Evolutionary conservation across 2,888 invertebrate species (phyloP), one percentile per base, ranked within the genome.

Genomic region (Thelaira solivaga): DNA sequence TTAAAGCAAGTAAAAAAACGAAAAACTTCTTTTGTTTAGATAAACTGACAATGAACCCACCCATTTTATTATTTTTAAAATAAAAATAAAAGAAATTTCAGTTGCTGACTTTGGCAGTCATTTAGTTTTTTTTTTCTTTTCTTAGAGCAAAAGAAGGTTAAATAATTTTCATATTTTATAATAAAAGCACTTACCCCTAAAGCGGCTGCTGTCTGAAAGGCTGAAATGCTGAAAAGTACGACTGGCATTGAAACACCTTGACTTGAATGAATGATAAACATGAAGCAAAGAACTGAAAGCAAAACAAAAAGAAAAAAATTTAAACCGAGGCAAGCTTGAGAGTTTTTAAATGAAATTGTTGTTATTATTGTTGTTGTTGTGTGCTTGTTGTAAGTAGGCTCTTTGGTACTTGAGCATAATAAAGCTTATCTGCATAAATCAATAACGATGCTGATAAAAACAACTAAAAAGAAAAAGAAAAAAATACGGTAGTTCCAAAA

Each of bases 391-490:
- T 71, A 72, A 72, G 71, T 71, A 29, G 20, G 51, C 43, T 64
- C n/a, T n/a, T 59, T 57, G 47, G 61, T 55, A 68, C 68, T 77
- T 57, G 45, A 69, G 61, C 39, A 80, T 74, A 78, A 80, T 81
- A 83, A 82, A 82, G 84, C 85, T 86, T 85, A 86, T 86, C 86
- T 86, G 83, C 85, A 86, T 86, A 86, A 86, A 85, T 86, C 85
- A 86, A 86, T 86, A 86, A 83, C 84, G 81, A 57, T 72, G 81
- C 34, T 13, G 11, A 61, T 2, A 8, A 18, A 16, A 45, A 26
- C 16, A 49, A 31, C 11, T 3, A 13, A 34, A 26, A 0, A 13
- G 7, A 18, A 4, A 29, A 18, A n/a, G 5, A 16, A 13, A 11
- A 20, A 34, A 34, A 29, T 1, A n/a, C n/a, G n/a, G n/a, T n/a